phyloP scores from a whole-genome alignment of 2,888 invertebrate genomes.

The Nemotelus nigrinus region DNA sequence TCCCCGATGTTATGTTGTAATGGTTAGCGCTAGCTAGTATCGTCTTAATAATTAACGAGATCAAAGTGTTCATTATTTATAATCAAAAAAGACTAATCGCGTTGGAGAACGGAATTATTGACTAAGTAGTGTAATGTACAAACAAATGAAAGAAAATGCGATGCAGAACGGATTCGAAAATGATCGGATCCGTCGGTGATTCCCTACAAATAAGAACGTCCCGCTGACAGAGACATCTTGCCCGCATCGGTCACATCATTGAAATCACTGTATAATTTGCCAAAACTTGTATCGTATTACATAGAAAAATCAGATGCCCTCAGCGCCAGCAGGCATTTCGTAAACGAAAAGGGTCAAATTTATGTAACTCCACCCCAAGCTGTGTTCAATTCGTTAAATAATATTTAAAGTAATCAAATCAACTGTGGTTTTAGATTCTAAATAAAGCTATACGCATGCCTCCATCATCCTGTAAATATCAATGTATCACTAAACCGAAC shows the following conservation, averaged over 20 bases:
- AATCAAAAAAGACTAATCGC: slow-evolving; percentile 39
- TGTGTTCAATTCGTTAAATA: slow-evolving; percentile 60
- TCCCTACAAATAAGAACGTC: too few species aligned
- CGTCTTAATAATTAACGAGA: slow-evolving; percentile 11
- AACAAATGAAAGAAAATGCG: background rate
- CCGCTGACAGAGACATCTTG: background rate
- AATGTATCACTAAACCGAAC: too few species aligned
- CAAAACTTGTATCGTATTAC: background rate
- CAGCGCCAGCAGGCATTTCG: too few species aligned
- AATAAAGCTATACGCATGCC: background rate
- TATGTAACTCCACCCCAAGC: slow-evolving; percentile 57
- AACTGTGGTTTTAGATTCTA: slow-evolving; percentile 56
- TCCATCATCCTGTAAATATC: too few species aligned
- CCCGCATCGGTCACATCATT: background rate
- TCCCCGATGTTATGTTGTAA: slow-evolving; percentile 36
- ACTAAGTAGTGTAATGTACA: slow-evolving; percentile 31
- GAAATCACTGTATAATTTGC: background rate
- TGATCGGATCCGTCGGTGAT: background rate
- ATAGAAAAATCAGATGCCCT: too few species aligned
- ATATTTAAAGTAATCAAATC: slow-evolving; percentile 41
- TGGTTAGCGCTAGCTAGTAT: slow-evolving; percentile 23
- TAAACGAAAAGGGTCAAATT: background rate
- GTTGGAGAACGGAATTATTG: slow-evolving; percentile 26
- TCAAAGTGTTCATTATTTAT: slow-evolving; percentile 51
- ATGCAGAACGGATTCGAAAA: background rate